Evolutionary conservation across 2,888 invertebrate species (phyloP), one percentile per base, ranked within the genome.

Genomic region (Drosophila mimica): DNA sequence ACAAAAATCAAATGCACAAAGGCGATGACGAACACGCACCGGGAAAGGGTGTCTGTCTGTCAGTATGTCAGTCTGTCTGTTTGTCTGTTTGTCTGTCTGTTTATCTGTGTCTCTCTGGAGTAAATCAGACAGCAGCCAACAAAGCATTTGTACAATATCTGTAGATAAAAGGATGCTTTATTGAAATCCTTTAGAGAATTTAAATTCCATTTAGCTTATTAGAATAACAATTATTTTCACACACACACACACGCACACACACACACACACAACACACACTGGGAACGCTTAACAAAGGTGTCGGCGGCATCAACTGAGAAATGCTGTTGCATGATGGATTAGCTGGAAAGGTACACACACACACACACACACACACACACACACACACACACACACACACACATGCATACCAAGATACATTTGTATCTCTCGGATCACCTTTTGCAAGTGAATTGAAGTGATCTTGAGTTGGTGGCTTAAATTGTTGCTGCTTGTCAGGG

Each of bases 401-500:
- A n/a, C n/a, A 34, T 13, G 8, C 17, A 17, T 8, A 38, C 17
- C 38, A n/a, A 36, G 54, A 36, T 36, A 54, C 36, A 36, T 36
- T n/a, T 49, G n/a, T 52, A 30, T 30, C 52, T 20, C 34, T n/a
- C 4, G 68, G 31, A 43, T 51, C 66, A 52, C 28, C 53, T 4
- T 17, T 54, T 36, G 53, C 9, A 28, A 34, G 48, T 49, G 25
- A 60, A 58, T 56, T 69, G 28, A 62, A 60, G 62, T 74, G 79
- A 30, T 68, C 79, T 79, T 56, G 63, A 64, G 43, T 62, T 43
- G 43, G 20, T 69, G 30, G 76, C 20, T 33, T 7, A 31, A 34
- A 40, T 58, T 53, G 56, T 52, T 69, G 38, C 33, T 43, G 61
- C 15, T 54, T 51, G 36, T 66, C 75, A 79, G 74, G 66, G 65